A percentile compares a stretch with the other conserved stretches of the same genome.
These are phyloP conservation scores for Azemiops feae DNA, from an alignment of 2,113 vertebrate species.

Conservation along the genomic window DNA sequence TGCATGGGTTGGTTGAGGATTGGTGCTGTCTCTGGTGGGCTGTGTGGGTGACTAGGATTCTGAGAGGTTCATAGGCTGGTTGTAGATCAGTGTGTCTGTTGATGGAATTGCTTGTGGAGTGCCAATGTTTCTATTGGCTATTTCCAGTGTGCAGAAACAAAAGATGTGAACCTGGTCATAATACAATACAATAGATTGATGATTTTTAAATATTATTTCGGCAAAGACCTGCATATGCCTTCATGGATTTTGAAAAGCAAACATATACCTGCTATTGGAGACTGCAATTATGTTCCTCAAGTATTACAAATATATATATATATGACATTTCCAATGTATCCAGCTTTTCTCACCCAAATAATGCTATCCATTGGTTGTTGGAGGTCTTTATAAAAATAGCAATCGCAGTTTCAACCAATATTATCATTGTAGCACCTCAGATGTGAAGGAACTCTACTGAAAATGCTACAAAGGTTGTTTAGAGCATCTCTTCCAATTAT, in stretches of 20 bases:
- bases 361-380: background rate
- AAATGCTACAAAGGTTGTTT: background rate
- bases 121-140: background rate
- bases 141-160: background rate
- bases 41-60: no score
- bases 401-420: background rate
- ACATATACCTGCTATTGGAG: background rate
- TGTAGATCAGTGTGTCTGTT: no score
- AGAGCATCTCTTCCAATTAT: constrained; percentile 1
- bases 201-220: background rate
- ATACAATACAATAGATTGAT: background rate
- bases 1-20: no score
- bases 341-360: background rate
- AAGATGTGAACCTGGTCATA: background rate
- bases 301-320: background rate
- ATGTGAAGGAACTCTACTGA: background rate
- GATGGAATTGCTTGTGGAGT: no score
- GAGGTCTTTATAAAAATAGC: background rate
- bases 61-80: no score
- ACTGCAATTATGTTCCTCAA: background rate
- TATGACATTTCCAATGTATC: background rate
- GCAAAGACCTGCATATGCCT: background rate
- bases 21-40: no score
- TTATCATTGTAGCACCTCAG: background rate
- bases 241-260: background rate